These are phyloP conservation scores for Chaetura pelagica DNA, from an alignment of 2,113 vertebrate species.

Conservation along the genomic window DNA sequence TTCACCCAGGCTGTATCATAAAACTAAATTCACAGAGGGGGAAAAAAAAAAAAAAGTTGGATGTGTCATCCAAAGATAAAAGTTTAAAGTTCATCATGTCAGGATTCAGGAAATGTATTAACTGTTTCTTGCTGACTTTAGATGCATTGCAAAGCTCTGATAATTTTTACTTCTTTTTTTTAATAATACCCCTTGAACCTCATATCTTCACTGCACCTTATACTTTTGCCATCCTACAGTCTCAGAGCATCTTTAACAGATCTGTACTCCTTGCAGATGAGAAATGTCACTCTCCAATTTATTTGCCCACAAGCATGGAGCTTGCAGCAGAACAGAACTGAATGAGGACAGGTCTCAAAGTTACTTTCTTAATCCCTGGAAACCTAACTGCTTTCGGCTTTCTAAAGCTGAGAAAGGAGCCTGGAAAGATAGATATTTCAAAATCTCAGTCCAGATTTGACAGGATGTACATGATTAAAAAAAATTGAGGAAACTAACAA, in stretches of 20 bases:
- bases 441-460: not conserved
- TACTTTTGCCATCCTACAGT: not conserved
- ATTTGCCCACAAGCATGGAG: not conserved
- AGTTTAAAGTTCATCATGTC: constrained; percentile 33
- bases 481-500: not conserved
- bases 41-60: not conserved
- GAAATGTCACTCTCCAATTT: constrained; percentile 16
- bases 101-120: constrained; percentile 15
- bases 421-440: not conserved
- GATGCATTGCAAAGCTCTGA: constrained; percentile 22
- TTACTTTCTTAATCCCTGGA: constrained; percentile 15
- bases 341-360: not conserved
- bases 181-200: not conserved
- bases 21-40: not conserved
- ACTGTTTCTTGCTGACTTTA: constrained; percentile 31
- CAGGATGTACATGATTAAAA: not conserved
- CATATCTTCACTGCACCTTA: not conserved
- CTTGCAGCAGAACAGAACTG: constrained; percentile 4
- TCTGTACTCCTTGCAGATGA: not conserved
- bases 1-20: not conserved
- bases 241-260: not conserved
- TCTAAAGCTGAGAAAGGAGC: not conserved
- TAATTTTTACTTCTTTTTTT: not conserved
- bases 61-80: not conserved
- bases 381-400: not conserved